A percentile compares a stretch with the other conserved stretches of the same genome.
phyloP scores from a whole-genome alignment of 2,797 vertebrate species.

The Sarcoramphus papa region DNA sequence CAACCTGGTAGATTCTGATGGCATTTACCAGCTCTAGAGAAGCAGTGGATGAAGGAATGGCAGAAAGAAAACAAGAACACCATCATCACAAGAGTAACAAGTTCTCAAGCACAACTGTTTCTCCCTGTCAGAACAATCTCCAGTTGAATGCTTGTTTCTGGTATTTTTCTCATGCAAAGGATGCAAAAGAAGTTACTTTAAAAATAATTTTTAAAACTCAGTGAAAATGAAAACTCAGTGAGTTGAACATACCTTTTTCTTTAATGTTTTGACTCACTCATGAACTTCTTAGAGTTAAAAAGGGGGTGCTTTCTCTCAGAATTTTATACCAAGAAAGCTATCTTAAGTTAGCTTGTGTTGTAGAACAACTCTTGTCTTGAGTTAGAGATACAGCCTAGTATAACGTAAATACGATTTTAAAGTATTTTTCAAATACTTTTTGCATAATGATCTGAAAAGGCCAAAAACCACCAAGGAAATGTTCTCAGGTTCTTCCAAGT shows the following conservation, averaged over 20 bases:
- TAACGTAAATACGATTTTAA: neutral
- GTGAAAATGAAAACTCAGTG: neutral
- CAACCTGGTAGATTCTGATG: neutral
- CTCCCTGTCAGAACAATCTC: neutral
- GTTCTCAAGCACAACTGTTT: neutral
- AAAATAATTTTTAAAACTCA: neutral
- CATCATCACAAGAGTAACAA: neutral
- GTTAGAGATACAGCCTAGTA: neutral
- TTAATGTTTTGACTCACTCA: neutral
- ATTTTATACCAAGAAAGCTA: neutral
- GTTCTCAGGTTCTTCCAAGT: neutral
- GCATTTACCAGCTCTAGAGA: neutral
- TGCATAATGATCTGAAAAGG: neutral
- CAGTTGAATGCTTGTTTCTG: neutral
- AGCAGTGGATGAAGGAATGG: neutral
- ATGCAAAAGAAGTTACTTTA: neutral
- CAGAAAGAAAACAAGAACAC: neutral
- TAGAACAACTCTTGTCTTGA: neutral
- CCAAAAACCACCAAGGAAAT: neutral
- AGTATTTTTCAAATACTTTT: neutral
- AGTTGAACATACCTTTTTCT: neutral
- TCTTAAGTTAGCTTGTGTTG: neutral
- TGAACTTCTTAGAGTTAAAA: neutral
- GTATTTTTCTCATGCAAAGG: neutral
- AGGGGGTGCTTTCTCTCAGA: neutral